A percentile compares a stretch with the other conserved stretches of the same genome.
These are phyloP conservation scores for Coilia nasus DNA, from an alignment of 2,797 vertebrate species.

Conservation along the genomic window DNA sequence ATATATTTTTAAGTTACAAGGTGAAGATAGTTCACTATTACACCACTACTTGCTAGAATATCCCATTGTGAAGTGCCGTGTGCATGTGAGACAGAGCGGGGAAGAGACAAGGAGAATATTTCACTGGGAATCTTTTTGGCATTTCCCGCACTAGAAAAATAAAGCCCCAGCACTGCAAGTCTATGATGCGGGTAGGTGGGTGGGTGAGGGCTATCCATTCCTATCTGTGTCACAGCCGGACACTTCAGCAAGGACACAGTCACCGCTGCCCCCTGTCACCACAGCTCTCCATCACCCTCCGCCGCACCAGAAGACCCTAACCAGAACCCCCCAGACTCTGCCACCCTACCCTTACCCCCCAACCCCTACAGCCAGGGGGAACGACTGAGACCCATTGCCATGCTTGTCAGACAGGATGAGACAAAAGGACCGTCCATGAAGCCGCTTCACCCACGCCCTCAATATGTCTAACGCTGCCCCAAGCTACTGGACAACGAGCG, in stretches of 20 bases:
- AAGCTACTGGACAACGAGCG: slow-evolving; percentile 32
- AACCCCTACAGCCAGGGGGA: slow-evolving; percentile 8
- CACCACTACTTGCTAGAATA: too few species aligned
- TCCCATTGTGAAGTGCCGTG: too few species aligned
- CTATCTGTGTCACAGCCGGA: neutral
- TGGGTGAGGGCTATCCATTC: neutral
- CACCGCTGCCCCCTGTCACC: slow-evolving; percentile 24
- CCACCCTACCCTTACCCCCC: neutral
- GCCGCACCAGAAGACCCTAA: neutral
- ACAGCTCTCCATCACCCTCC: slow-evolving; percentile 15
- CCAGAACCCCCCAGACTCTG: too few species aligned
- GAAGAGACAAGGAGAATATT: too few species aligned
- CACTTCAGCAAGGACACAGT: slow-evolving; percentile 16
- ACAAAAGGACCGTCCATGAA: neutral
- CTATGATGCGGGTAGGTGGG: neutral
- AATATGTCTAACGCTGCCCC: slow-evolving; percentile 39
- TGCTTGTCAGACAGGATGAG: neutral
- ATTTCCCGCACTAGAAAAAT: neutral
- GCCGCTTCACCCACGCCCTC: slow-evolving; percentile 32
- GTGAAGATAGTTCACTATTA: too few species aligned
- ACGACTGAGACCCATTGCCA: neutral
- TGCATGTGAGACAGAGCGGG: too few species aligned
- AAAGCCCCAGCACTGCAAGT: neutral
- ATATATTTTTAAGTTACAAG: too few species aligned
- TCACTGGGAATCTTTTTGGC: neutral